Conservation (phyloP, 1,140 invertebrate species). For the Parasteatoda tepidariorum region DNA sequence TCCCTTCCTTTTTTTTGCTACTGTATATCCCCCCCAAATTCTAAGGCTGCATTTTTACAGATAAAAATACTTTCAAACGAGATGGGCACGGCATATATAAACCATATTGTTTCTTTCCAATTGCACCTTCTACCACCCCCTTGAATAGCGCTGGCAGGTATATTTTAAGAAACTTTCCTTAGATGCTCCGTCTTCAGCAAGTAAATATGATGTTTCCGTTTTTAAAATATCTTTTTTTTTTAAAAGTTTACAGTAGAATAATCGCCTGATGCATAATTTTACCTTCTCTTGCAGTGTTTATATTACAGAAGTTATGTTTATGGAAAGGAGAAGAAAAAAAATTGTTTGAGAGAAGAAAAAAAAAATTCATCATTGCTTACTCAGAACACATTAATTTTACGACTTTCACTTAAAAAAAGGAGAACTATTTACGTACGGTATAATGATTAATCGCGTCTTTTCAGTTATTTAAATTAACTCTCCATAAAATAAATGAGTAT, state of each 20-base stretch:
- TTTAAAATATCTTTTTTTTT: slow-evolving; percentile 6
- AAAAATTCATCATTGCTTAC: slow-evolving; percentile 34
- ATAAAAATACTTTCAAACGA: too few relatives aligned
- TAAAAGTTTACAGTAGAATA: slow-evolving; percentile 36
- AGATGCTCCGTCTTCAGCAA: slow-evolving; percentile 23
- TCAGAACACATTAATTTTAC: too few relatives aligned
- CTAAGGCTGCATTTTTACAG: too few relatives aligned
- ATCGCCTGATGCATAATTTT: slow-evolving; percentile 30
- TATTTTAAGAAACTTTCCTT: slow-evolving; percentile 47
- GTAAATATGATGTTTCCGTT: slow-evolving; percentile 15
- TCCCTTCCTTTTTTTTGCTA: too few relatives aligned
- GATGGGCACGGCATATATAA: slow-evolving; percentile 41
- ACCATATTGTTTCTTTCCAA: slow-evolving; percentile 47
- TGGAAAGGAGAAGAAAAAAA: slow-evolving; percentile 6
- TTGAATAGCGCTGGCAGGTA: slow-evolving; percentile 1
- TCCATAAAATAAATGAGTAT: too few relatives aligned
- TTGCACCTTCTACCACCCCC: not conserved
- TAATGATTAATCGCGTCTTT: too few relatives aligned
- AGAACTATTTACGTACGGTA: too few relatives aligned
- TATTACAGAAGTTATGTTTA: slow-evolving; percentile 43
- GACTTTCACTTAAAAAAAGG: too few relatives aligned
- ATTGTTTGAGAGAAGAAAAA: not conserved
- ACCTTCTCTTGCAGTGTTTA: slow-evolving; percentile 21
- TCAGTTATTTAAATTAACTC: too few relatives aligned
- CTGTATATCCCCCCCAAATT: too few relatives aligned